These are phyloP conservation scores for Aix galericulata DNA, from an alignment of 2,113 vertebrate genomes.

Conservation along the genomic window DNA sequence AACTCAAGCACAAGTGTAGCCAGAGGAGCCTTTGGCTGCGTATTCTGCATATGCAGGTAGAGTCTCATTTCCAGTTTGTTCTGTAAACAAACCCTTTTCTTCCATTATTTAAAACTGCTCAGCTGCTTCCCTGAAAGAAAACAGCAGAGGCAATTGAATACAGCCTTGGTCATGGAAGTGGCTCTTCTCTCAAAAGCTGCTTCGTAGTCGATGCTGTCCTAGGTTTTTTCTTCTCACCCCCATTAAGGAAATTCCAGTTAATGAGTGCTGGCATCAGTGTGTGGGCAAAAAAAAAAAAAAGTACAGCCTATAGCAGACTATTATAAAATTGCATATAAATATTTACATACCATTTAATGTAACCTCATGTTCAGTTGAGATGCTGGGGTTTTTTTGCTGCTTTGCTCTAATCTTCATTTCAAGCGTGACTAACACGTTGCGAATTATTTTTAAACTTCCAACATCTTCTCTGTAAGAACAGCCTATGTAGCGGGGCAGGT, in stretches of 20 bases:
- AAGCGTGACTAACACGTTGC: conserved; percentile 20
- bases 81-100: conserved; percentile 60
- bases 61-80: conserved; percentile 55
- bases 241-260: conserved; percentile 41
- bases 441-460: conserved; percentile 48
- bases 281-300: background rate
- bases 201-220: conserved; percentile 9
- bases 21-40: conserved; percentile 45
- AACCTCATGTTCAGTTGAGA: background rate
- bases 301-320: background rate
- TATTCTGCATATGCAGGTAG: conserved; percentile 68
- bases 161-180: conserved; percentile 24
- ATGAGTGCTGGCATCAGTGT: background rate
- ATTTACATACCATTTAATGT: conserved; percentile 49
- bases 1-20: conserved; percentile 64
- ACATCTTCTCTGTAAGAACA: background rate
- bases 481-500: background rate
- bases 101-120: conserved; percentile 54
- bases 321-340: conserved; percentile 23
- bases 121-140: conserved; percentile 57
- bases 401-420: conserved; percentile 28
- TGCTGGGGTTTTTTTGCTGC: background rate
- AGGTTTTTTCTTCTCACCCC: conserved; percentile 13
- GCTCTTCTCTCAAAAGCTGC: conserved; percentile 44
- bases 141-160: conserved; percentile 39